These are phyloP conservation scores for Nothoprocta pentlandii DNA, from an alignment of 2,113 vertebrate genomes.

Conservation along the genomic window DNA sequence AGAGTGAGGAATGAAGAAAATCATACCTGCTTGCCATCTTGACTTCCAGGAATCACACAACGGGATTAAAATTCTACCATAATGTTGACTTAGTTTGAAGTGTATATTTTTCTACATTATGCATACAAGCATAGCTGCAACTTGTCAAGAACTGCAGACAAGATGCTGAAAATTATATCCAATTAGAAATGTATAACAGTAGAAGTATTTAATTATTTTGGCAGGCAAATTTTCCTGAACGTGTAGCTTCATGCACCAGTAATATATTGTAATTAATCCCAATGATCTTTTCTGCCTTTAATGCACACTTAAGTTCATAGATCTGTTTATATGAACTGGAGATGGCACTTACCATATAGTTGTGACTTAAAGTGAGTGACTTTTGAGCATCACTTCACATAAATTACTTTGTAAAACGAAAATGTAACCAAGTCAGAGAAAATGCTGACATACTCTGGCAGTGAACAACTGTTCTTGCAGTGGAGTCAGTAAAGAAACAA, in stretches of 20 bases:
- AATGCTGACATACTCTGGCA: background rate
- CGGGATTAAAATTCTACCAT: background rate
- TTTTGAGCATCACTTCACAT: background rate
- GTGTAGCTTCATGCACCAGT: slow-evolving; percentile 56
- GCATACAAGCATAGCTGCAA: slow-evolving; percentile 27
- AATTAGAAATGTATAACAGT: slow-evolving; percentile 58
- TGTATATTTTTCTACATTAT: background rate
- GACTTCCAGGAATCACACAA: background rate
- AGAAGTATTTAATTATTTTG: slow-evolving; percentile 58
- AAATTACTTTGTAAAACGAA: background rate
- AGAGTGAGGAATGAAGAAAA: background rate
- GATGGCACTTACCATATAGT: background rate
- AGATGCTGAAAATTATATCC: slow-evolving; percentile 53
- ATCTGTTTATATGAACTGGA: slow-evolving; percentile 38
- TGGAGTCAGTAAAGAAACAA: background rate
- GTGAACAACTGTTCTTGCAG: background rate
- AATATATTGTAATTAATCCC: slow-evolving; percentile 53
- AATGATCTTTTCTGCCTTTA: slow-evolving; percentile 53
- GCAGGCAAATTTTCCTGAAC: slow-evolving; percentile 49
- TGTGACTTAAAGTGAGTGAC: background rate
- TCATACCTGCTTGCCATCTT: background rate
- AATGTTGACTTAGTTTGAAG: background rate
- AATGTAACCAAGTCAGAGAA: background rate
- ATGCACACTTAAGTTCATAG: background rate
- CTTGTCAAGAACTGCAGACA: slow-evolving; percentile 51